Conservation (phyloP, 1,140 invertebrate species). For the Leptinotarsa texana region DNA sequence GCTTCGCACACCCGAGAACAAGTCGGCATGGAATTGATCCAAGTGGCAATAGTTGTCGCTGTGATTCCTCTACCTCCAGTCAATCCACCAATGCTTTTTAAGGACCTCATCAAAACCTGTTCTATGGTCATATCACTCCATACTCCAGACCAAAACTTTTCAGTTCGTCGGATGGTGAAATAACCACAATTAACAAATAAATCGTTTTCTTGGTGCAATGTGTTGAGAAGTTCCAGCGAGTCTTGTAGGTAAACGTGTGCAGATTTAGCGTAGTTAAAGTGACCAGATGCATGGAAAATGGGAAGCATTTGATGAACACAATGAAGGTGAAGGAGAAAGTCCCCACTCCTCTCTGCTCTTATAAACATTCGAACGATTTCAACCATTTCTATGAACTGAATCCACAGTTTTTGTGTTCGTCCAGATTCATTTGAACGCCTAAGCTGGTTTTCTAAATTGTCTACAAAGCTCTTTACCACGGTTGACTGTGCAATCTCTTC, state of each 20-base stretch:
- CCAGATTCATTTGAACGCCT: slow-evolving; percentile 6
- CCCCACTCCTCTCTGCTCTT: slow-evolving; percentile 21
- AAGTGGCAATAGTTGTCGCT: not conserved
- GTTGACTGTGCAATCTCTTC: slow-evolving; percentile 10
- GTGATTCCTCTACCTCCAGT: slow-evolving; percentile 23
- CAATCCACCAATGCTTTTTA: slow-evolving; percentile 33
- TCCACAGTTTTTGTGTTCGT: slow-evolving; percentile 17
- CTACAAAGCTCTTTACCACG: slow-evolving; percentile 21
- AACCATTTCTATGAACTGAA: slow-evolving; percentile 21
- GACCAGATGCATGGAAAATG: slow-evolving; percentile 21
- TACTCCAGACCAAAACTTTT: slow-evolving; percentile 47
- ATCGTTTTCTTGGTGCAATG: slow-evolving; percentile 21
- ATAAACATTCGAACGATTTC: slow-evolving; percentile 18
- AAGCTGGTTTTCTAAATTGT: slow-evolving; percentile 19
- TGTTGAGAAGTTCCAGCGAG: slow-evolving; percentile 4
- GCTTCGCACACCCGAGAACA: not conserved
- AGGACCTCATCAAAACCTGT: slow-evolving; percentile 48
- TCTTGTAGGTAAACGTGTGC: slow-evolving; percentile 14
- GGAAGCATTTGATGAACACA: slow-evolving; percentile 26
- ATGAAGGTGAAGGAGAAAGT: slow-evolving; percentile 22
- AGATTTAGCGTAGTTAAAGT: slow-evolving; percentile 28
- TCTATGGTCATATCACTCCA: slow-evolving; percentile 54
- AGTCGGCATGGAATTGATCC: slow-evolving; percentile 10
- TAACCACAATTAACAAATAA: slow-evolving; percentile 25
- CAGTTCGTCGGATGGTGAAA: slow-evolving; percentile 26